phyloP scores from a whole-genome alignment of 2,797 vertebrate genomes.

The Platalea minor region DNA sequence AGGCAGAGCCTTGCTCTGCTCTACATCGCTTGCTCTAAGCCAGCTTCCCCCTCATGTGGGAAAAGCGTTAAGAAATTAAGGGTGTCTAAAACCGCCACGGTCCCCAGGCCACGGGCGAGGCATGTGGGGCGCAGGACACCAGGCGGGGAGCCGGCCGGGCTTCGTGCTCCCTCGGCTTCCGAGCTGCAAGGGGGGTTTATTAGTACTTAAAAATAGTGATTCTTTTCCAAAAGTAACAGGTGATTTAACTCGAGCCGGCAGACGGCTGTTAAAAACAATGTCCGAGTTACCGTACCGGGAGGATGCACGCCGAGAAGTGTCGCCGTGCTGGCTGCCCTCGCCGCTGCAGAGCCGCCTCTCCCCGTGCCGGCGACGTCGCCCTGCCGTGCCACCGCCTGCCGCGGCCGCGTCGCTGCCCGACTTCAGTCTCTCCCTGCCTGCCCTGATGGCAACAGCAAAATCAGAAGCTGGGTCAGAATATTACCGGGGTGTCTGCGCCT shows the following conservation, averaged over 20 bases:
- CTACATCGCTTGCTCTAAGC: too few species aligned
- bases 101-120: not conserved
- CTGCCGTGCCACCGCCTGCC: not conserved
- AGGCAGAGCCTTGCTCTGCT: not conserved
- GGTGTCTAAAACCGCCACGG: not conserved
- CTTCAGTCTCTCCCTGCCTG: constrained; percentile 70
- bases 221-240: not conserved
- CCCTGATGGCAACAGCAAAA: not conserved
- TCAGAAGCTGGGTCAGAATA: not conserved
- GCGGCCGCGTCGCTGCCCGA: constrained; percentile 6
- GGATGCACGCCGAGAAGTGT: not conserved
- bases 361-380: fast-evolving
- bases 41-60: not conserved
- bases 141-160: not conserved
- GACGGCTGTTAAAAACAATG: not conserved
- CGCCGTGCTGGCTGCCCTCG: too few species aligned
- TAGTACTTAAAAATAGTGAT: not conserved
- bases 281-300: not conserved
- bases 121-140: not conserved
- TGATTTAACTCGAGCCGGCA: not conserved
- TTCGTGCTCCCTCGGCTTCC: not conserved
- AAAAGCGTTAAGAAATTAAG: not conserved
- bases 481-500: not conserved
- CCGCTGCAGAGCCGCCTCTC: not conserved
- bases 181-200: not conserved